These are phyloP conservation scores for Dicycla oo DNA, from an alignment of 2,888 invertebrate species.

Conservation along the genomic window DNA sequence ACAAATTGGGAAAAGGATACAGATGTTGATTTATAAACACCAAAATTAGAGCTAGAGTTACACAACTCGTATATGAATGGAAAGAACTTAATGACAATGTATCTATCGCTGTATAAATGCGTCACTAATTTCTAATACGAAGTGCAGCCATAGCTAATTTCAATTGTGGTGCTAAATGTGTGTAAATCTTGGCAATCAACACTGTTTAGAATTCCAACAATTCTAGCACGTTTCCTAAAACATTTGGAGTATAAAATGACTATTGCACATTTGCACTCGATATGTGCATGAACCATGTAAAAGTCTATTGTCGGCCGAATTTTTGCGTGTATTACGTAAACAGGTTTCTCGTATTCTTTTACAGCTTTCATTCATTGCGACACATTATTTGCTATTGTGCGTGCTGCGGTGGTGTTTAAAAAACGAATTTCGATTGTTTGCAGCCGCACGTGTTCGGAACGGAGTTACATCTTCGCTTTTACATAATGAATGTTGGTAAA, in stretches of 20 bases:
- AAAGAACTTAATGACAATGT: constrained; percentile 28
- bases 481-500: constrained; percentile 37
- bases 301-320: constrained; percentile 64
- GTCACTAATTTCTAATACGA: constrained; percentile 40
- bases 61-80: constrained; percentile 4
- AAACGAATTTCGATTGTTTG: constrained; percentile 65
- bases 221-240: constrained; percentile 39
- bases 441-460: constrained; percentile 51
- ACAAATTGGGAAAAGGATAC: not conserved
- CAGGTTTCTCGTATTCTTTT: constrained; percentile 72
- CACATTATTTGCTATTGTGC: constrained; percentile 71
- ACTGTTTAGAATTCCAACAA: constrained; percentile 42
- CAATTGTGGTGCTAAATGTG: constrained; percentile 45
- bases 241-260: constrained; percentile 55
- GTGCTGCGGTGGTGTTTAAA: constrained; percentile 63
- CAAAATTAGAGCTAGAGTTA: not conserved
- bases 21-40: not conserved
- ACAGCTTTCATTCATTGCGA: constrained; percentile 79
- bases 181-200: constrained; percentile 56
- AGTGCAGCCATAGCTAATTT: constrained; percentile 51
- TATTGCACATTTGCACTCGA: constrained; percentile 59
- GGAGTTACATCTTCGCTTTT: constrained; percentile 53
- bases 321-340: constrained; percentile 72
- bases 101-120: constrained; percentile 12
- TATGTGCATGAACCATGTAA: constrained; percentile 69